phyloP scores from a whole-genome alignment of 2,888 invertebrate genomes.

The Metacarcinus magister region DNA sequence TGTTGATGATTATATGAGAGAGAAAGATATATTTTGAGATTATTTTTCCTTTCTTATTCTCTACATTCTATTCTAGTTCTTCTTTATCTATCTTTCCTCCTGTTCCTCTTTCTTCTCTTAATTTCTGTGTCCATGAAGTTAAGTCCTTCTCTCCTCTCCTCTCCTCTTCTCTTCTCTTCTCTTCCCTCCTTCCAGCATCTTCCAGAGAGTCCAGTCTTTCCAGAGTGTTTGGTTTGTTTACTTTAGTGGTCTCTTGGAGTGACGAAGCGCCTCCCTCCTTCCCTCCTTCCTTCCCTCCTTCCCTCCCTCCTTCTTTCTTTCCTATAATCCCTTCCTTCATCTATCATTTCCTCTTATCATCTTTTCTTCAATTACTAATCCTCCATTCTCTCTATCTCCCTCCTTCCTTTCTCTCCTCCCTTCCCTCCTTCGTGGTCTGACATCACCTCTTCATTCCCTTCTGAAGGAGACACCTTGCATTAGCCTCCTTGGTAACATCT shows the following conservation, averaged over 20 bases:
- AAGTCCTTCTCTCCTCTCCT: not conserved
- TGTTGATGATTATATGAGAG: too few species aligned
- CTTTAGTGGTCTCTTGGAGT: not conserved
- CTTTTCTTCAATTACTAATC: not conserved
- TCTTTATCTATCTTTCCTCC: not conserved
- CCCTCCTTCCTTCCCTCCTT: not conserved
- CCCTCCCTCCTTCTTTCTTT: not conserved
- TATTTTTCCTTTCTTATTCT: not conserved
- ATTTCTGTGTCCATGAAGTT: not conserved
- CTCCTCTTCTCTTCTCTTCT: not conserved
- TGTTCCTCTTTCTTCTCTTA: not conserved
- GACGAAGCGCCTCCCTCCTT: not conserved
- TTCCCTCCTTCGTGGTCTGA: not conserved
- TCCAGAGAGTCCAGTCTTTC: not conserved
- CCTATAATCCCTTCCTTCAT: not conserved
- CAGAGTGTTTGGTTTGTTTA: not conserved
- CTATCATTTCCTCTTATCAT: not conserved
- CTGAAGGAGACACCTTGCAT: not conserved
- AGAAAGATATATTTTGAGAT: not conserved
- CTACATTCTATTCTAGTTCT: not conserved
- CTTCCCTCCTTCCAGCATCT: constrained; percentile 26
- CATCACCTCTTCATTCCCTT: not conserved
- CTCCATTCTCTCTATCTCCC: not conserved
- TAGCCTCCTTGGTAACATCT: constrained; percentile 26
- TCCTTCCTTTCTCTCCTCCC: not conserved